Evolutionary conservation across 2,113 vertebrate species (phyloP).

Genomic region (Benitochromis conjunctus): DNA sequence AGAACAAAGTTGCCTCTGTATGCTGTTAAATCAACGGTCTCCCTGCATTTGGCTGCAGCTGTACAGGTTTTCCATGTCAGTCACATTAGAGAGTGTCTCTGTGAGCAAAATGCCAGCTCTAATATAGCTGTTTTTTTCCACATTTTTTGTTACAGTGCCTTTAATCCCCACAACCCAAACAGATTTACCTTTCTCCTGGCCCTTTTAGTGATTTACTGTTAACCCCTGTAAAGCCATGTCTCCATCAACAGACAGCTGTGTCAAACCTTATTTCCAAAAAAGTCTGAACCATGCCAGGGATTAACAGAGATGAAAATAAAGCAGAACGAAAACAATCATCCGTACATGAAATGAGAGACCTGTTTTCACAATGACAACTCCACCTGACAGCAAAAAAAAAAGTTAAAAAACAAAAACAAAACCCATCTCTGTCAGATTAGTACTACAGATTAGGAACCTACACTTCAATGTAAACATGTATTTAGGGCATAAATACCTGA

Average conservation of each 20-base stretch:
- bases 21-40: neutral
- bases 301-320: conserved; percentile 40
- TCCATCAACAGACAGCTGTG: conserved; percentile 18
- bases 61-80: neutral
- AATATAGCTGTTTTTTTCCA: neutral
- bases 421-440: neutral
- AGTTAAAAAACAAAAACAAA: neutral
- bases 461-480: neutral
- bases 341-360: conserved; percentile 25
- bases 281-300: conserved; percentile 33
- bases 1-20: neutral
- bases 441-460: neutral
- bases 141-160: conserved; percentile 7
- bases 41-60: neutral
- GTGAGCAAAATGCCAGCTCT: conserved; percentile 33
- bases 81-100: conserved; percentile 17
- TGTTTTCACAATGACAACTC: neutral
- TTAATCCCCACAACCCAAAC: conserved; percentile 58
- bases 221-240: neutral
- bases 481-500: neutral
- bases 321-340: conserved; percentile 54
- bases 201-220: neutral
- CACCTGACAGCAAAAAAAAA: neutral
- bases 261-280: conserved; percentile 25
- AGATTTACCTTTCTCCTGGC: conserved; percentile 43